These are phyloP conservation scores for Callithrix jacchus DNA, from an alignment of 2,113 vertebrate genomes.

Conservation along the genomic window DNA sequence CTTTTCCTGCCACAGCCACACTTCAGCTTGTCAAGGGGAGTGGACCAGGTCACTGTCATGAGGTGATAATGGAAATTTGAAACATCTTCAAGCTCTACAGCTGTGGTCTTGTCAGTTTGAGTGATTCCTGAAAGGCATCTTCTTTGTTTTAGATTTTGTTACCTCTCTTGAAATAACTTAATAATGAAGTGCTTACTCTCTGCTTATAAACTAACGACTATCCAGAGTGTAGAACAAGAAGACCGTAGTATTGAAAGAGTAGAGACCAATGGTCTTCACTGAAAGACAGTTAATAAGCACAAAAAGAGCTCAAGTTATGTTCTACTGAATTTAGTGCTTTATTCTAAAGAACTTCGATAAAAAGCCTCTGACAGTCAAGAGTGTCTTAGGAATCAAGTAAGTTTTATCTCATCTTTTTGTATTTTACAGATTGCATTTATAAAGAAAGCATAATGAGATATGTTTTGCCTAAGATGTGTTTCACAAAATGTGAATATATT, in stretches of 20 bases:
- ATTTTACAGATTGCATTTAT: neutral
- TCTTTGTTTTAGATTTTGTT: neutral
- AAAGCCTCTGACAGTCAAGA: neutral
- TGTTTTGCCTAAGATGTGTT: neutral
- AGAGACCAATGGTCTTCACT: neutral
- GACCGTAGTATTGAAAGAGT: neutral
- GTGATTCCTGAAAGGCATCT: neutral
- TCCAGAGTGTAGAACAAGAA: neutral
- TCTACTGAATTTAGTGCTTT: slow-evolving; percentile 3
- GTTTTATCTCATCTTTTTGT: neutral
- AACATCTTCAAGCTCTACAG: neutral
- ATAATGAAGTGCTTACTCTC: neutral
- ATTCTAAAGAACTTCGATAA: neutral
- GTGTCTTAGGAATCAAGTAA: neutral
- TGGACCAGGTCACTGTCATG: neutral
- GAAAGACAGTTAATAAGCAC: neutral
- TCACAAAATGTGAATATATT: neutral
- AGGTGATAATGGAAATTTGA: neutral
- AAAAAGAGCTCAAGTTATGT: neutral
- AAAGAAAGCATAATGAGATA: neutral
- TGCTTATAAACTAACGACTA: neutral
- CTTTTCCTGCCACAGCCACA: neutral
- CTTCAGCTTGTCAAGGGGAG: neutral
- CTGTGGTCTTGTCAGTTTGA: neutral
- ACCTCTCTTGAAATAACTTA: neutral